Evolutionary conservation across 2,113 vertebrate genomes (phyloP).

Genomic region (Scopus umbretta): DNA sequence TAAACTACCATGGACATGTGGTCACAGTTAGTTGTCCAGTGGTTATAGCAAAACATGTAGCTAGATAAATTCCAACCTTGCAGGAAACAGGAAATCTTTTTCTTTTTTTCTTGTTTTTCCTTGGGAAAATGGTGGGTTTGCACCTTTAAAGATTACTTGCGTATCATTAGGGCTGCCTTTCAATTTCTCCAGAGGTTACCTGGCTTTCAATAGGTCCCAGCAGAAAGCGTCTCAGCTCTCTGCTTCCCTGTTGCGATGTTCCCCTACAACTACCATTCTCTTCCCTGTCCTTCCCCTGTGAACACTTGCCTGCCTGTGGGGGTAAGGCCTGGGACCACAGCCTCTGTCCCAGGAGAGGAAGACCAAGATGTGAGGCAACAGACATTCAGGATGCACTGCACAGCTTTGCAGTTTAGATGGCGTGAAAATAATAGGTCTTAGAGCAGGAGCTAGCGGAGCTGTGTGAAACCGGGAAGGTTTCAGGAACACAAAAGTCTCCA

Average conservation of each 20-base stretch:
- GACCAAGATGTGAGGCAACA: not conserved
- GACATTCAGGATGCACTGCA: accelerated
- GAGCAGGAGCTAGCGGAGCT: not conserved
- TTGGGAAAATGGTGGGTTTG: not conserved
- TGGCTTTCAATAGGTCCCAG: not conserved
- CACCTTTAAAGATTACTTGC: not conserved
- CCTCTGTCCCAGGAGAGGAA: not conserved
- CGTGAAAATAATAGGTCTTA: not conserved
- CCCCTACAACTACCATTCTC: not conserved
- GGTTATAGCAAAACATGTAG: not conserved
- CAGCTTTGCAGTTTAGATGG: not conserved
- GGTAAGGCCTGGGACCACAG: not conserved
- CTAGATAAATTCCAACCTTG: not conserved
- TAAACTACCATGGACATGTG: not conserved
- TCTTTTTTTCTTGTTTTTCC: not conserved
- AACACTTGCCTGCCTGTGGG: not conserved
- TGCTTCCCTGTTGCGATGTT: not conserved
- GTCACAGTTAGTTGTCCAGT: not conserved
- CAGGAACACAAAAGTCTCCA: not conserved
- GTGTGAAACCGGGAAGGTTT: not conserved
- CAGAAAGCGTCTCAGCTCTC: not conserved
- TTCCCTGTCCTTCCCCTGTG: not conserved
- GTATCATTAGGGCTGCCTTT: not conserved
- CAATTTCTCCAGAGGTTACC: not conserved
- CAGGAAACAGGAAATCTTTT: not conserved